Conservation (phyloP, 2,113 vertebrate species). For the Tympanuchus pallidicinctus region DNA sequence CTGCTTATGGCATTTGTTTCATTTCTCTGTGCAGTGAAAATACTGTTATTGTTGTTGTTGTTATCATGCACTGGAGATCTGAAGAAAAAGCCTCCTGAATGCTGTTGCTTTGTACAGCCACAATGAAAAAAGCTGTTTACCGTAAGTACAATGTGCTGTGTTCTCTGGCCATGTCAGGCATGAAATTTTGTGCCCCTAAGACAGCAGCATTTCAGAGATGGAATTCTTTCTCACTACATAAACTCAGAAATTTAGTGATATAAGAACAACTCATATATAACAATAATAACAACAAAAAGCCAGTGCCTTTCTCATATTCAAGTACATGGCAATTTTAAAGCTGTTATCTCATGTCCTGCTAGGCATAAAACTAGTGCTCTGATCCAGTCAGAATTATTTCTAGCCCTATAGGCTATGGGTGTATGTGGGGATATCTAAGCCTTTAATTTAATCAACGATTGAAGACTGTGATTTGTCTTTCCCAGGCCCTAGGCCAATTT, state of each 20-base stretch:
- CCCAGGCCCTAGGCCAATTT: neutral
- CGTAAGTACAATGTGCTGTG: fast-evolving
- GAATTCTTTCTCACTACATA: neutral
- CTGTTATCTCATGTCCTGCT: neutral
- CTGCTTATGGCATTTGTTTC: neutral
- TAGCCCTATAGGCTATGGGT: neutral
- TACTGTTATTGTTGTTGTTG: neutral
- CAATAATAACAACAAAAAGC: neutral
- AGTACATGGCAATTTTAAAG: neutral
- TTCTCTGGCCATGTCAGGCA: neutral
- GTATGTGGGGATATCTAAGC: neutral
- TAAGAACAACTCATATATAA: neutral
- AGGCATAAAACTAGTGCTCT: neutral
- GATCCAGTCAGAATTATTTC: neutral
- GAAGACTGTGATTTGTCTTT: neutral
- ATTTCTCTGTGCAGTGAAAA: neutral
- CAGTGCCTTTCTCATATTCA: neutral
- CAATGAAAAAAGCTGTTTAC: neutral
- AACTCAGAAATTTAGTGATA: neutral
- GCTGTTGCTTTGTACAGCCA: neutral
- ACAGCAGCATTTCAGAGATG: neutral
- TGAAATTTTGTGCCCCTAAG: neutral
- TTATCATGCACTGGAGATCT: neutral
- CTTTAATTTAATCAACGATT: neutral
- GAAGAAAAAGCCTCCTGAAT: neutral